Conservation (phyloP, 2,113 vertebrate species). For the Xenopus tropicalis region DNA sequence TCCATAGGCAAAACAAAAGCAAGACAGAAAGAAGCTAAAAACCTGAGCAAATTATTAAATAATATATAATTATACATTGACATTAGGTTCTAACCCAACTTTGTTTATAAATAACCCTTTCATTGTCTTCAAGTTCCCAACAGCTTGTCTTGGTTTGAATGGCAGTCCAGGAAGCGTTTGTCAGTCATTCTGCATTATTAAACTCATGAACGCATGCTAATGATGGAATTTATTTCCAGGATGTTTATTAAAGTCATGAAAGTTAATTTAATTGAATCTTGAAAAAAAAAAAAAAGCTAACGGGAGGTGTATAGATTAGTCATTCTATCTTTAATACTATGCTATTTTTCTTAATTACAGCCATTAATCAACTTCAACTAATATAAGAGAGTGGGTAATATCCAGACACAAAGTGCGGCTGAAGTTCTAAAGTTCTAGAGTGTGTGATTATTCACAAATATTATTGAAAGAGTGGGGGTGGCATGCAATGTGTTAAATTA, state of each 20-base stretch:
- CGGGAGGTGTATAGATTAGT: slow-evolving; percentile 43
- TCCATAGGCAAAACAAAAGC: no score
- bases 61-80: no score
- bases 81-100: no score
- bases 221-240: slow-evolving; percentile 30
- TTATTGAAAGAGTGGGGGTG: not conserved
- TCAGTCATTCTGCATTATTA: slow-evolving; percentile 7
- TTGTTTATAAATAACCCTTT: no score
- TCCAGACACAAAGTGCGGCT: not conserved
- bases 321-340: slow-evolving; percentile 45
- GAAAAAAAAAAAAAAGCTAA: slow-evolving; percentile 12
- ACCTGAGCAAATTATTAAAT: no score
- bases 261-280: slow-evolving; percentile 39
- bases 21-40: no score
- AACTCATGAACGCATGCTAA: slow-evolving; percentile 22
- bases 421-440: slow-evolving; percentile 6
- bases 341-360: slow-evolving; percentile 47
- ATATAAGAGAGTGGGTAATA: slow-evolving; percentile 26
- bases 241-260: slow-evolving; percentile 29
- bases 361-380: slow-evolving; percentile 49
- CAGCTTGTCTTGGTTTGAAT: no score
- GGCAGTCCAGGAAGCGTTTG: no score
- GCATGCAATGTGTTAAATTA: not conserved
- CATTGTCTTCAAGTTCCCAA: no score
- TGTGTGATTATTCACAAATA: not conserved